Evolutionary conservation across 1,140 invertebrate species (phyloP).

Genomic region (Caligus rogercresseyi): DNA sequence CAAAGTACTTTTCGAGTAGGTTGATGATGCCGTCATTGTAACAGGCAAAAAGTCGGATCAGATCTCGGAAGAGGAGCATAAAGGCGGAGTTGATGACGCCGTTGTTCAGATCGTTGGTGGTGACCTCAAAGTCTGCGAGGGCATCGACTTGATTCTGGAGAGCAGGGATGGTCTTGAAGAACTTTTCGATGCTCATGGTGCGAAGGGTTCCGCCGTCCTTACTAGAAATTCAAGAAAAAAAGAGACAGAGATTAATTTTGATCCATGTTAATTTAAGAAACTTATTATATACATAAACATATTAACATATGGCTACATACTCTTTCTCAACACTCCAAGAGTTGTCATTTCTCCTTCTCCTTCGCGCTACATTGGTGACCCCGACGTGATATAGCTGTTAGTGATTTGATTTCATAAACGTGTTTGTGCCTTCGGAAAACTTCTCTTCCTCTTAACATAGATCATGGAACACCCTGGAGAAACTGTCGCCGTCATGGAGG

Average conservation of each 20-base stretch:
- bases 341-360: too few relatives aligned
- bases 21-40: slow-evolving; percentile 99
- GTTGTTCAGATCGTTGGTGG: slow-evolving; percentile 88
- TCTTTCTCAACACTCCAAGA: too few relatives aligned
- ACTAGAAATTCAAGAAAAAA: slow-evolving; percentile 34
- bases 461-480: too few relatives aligned
- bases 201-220: slow-evolving; percentile 91
- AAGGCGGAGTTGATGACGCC: slow-evolving; percentile 97
- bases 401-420: too few relatives aligned
- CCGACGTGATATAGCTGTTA: too few relatives aligned
- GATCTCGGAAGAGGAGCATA: slow-evolving; percentile 92
- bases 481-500: too few relatives aligned
- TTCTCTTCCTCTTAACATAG: too few relatives aligned
- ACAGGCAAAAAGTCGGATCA: slow-evolving; percentile 95
- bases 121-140: slow-evolving; percentile 91
- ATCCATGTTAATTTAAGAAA: background rate
- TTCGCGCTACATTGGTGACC: too few relatives aligned
- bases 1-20: slow-evolving; percentile 96
- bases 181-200: slow-evolving; percentile 91
- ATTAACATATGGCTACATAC: too few relatives aligned
- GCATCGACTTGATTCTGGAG: slow-evolving; percentile 88
- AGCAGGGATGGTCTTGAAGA: slow-evolving; percentile 87
- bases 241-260: too few relatives aligned
- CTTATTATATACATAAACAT: background rate
- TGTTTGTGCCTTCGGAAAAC: too few relatives aligned